phyloP scores from a whole-genome alignment of 2,113 vertebrate genomes.

The Psephotus haematonotus region DNA sequence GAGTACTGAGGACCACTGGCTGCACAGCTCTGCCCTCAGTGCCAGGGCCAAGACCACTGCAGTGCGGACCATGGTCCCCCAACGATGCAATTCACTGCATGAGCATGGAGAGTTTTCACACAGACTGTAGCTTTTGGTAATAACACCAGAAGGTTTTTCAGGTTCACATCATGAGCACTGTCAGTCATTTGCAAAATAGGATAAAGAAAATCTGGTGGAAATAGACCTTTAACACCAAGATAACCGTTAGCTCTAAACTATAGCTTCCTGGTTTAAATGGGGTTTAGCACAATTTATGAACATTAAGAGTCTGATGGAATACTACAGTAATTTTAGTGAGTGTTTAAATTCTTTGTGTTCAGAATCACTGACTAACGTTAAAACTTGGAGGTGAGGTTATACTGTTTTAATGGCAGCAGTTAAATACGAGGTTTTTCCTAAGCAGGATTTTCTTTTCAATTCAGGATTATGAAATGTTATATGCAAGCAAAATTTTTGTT shows the following conservation, averaged over 20 bases:
- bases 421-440: constrained; percentile 18
- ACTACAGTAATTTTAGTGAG: constrained; percentile 35
- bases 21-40: not conserved
- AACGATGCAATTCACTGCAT: constrained; percentile 56
- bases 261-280: constrained; percentile 34
- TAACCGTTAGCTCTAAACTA: constrained; percentile 27
- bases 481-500: constrained; percentile 49
- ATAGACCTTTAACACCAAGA: constrained; percentile 36
- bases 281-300: constrained; percentile 42
- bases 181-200: constrained; percentile 31
- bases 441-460: constrained; percentile 27
- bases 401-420: constrained; percentile 47
- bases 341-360: constrained; percentile 44
- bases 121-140: constrained; percentile 8
- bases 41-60: not conserved
- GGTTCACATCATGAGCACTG: constrained; percentile 47
- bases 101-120: constrained; percentile 66
- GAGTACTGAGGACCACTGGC: constrained; percentile 68
- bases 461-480: constrained; percentile 11
- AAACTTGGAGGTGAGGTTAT: constrained; percentile 5
- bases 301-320: constrained; percentile 21
- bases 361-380: constrained; percentile 6
- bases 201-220: constrained; percentile 34
- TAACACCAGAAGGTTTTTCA: not conserved
- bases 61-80: not conserved